Percentiles rank a stretch among this genome's conserved stretches.
Conservation (phyloP, 1,140 invertebrate genomes). For the Chlorops oryzae region DNA sequence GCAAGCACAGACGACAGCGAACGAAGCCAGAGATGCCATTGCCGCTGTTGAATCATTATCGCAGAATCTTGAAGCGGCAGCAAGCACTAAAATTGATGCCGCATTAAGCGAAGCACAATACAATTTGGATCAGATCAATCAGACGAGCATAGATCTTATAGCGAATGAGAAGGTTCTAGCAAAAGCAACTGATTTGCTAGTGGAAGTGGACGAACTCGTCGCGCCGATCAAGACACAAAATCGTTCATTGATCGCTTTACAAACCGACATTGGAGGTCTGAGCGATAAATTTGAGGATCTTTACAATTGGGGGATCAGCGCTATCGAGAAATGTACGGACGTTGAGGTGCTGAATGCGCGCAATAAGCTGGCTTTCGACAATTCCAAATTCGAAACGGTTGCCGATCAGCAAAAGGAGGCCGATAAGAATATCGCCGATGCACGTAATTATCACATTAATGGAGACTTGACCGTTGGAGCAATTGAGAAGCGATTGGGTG, state of each 20-base stretch:
- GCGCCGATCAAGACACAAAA: constrained; percentile 60
- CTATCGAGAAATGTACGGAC: constrained; percentile 55
- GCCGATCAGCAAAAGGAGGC: constrained; percentile 47
- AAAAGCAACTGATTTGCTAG: constrained; percentile 59
- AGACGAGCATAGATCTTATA: constrained; percentile 44
- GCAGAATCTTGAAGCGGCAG: constrained; percentile 60
- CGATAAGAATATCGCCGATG: constrained; percentile 48
- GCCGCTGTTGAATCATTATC: constrained; percentile 61
- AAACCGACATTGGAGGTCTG: constrained; percentile 56
- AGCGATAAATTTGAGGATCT: constrained; percentile 68
- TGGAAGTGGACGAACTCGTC: constrained; percentile 58
- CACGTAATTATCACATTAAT: constrained; percentile 39
- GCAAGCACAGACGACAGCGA: constrained; percentile 51
- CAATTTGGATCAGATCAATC: constrained; percentile 54
- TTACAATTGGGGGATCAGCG: constrained; percentile 58
- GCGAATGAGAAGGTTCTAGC: constrained; percentile 55
- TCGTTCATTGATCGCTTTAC: constrained; percentile 50
- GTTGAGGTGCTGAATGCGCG: constrained; percentile 59
- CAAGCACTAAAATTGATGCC: constrained; percentile 68
- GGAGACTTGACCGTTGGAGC: constrained; percentile 28
- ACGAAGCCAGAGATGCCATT: constrained; percentile 55
- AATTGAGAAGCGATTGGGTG: constrained; percentile 29
- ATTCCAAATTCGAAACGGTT: constrained; percentile 50
- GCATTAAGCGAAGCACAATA: constrained; percentile 66
- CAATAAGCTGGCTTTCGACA: constrained; percentile 50